These are phyloP conservation scores for Tethya wilhelma DNA, from an alignment of 37 sponge, comb jelly and placozoan genomes.

Conservation along the genomic window DNA sequence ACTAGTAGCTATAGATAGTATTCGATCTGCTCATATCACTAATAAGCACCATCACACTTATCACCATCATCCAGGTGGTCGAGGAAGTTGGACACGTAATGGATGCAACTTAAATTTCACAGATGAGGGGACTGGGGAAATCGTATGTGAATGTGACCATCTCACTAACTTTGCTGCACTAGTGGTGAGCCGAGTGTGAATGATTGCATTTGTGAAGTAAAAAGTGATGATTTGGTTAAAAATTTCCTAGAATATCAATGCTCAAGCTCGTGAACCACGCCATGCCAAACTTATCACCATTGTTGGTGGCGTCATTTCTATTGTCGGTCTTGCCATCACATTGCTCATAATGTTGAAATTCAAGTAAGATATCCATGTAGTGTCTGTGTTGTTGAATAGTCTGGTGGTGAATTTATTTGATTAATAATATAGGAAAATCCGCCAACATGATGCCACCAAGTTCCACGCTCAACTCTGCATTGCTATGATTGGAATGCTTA, in stretches of 20 bases:
- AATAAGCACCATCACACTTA: neutral
- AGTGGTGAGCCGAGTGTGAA: no score
- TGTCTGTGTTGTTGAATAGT: neutral
- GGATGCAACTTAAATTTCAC: slow-evolving; percentile 25
- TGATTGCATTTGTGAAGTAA: no score
- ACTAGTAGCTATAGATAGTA: no score
- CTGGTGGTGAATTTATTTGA: no score
- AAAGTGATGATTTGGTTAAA: no score
- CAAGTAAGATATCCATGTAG: slow-evolving; percentile 6
- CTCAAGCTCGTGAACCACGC: no score
- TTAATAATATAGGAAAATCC: slow-evolving; percentile 44
- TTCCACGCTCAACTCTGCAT: slow-evolving; percentile 55
- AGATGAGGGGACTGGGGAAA: slow-evolving; percentile 9
- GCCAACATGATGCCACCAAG: slow-evolving; percentile 38
- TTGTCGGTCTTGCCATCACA: slow-evolving; percentile 12
- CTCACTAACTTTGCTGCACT: slow-evolving; percentile 77
- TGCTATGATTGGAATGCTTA: slow-evolving; percentile 41
- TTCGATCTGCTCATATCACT: neutral
- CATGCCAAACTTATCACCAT: no score
- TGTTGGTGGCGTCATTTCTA: slow-evolving; percentile 6
- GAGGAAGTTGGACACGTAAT: slow-evolving; percentile 41
- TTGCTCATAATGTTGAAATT: neutral
- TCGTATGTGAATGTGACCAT: slow-evolving; percentile 61
- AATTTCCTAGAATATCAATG: no score
- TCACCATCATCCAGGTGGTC: neutral